A percentile compares a stretch with the other conserved stretches of the same genome.
phyloP scores from a whole-genome alignment of 2,113 vertebrate species.

The Murina feae region DNA sequence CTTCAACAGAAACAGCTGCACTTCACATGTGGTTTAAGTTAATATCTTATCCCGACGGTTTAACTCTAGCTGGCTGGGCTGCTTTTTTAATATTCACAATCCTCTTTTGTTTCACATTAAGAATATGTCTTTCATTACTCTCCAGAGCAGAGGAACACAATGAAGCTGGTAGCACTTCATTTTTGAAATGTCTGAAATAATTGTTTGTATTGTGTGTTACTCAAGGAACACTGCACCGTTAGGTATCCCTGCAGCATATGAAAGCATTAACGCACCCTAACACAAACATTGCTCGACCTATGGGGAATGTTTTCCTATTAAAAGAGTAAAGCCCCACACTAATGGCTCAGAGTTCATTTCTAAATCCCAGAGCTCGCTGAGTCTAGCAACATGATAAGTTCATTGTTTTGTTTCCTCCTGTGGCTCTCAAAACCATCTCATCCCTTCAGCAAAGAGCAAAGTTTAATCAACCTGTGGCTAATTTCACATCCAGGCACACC shows the following conservation, averaged over 20 bases:
- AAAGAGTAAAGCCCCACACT: constrained; percentile 50
- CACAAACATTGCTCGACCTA: background rate
- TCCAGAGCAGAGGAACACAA: constrained; percentile 70
- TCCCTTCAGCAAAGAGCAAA: background rate
- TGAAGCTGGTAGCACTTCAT: constrained; percentile 78
- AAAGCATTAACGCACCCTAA: constrained; percentile 66
- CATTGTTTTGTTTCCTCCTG: background rate
- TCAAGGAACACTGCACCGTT: constrained; percentile 39
- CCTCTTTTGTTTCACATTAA: constrained; percentile 77
- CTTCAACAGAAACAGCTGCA: constrained; percentile 84
- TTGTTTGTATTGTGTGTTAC: constrained; percentile 67
- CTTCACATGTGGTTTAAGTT: constrained; percentile 85
- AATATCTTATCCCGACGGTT: constrained; percentile 79
- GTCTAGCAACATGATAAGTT: constrained; percentile 46
- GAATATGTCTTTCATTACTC: constrained; percentile 69
- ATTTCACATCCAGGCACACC: background rate
- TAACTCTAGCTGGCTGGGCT: constrained; percentile 80
- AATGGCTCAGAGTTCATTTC: constrained; percentile 33
- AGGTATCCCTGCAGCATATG: constrained; percentile 59
- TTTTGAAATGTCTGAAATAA: constrained; percentile 75
- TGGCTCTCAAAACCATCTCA: background rate
- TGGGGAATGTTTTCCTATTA: constrained; percentile 46
- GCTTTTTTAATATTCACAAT: constrained; percentile 78
- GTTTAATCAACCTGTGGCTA: background rate
- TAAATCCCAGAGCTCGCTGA: constrained; percentile 39